These are phyloP conservation scores for Micronisus gabar DNA, from an alignment of 2,113 vertebrate genomes.

Conservation along the genomic window DNA sequence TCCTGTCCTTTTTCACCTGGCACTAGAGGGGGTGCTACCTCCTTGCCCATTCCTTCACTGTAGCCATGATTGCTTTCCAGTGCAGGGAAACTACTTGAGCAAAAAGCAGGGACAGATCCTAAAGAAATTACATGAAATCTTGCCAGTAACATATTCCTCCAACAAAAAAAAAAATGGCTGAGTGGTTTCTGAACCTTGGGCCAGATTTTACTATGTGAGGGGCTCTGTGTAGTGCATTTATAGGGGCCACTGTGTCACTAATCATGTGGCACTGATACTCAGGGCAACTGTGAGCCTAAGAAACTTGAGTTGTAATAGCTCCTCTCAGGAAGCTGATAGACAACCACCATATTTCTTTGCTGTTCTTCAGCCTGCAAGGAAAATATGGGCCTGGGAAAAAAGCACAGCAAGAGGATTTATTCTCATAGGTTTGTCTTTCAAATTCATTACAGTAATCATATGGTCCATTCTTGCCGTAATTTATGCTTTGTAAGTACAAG, in stretches of 20 bases:
- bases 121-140: neutral
- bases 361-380: neutral
- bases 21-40: neutral
- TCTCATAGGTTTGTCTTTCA: neutral
- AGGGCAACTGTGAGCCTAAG: neutral
- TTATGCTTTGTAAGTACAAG: neutral
- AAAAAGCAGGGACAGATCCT: neutral
- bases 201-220: neutral
- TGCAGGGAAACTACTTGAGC: neutral
- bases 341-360: neutral
- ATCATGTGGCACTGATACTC: neutral
- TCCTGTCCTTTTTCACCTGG: neutral
- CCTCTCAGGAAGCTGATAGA: neutral
- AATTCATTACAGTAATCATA: neutral
- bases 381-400: neutral
- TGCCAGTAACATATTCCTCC: neutral
- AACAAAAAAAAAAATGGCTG: neutral
- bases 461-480: neutral
- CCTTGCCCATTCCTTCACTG: neutral
- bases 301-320: neutral
- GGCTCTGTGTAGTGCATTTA: neutral
- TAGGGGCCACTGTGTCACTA: neutral
- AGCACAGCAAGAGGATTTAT: neutral
- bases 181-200: neutral
- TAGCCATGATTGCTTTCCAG: accelerated